Base-by-base conservation (phyloP, 1,140 invertebrate species). In the Littorina saxatilis region DNA sequence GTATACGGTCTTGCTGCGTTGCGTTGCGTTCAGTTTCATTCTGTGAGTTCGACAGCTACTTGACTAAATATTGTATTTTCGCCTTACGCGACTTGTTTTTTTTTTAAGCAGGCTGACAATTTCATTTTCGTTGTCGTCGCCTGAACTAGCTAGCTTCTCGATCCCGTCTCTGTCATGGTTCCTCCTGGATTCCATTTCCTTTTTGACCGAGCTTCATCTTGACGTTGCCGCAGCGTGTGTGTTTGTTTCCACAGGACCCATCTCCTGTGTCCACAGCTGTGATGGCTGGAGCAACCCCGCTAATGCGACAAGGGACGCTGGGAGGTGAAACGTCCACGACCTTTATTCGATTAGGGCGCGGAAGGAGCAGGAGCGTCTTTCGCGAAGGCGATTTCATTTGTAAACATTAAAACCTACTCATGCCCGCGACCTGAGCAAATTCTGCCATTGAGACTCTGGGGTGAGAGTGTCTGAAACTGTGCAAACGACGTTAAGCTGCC, bases 171-270 rank as follows among this genome's bases (percentile, higher is more conserved):
- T n/a, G n/a, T n/a, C n/a, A n/a, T n/a, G n/a, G n/a, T n/a, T n/a
- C n/a, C n/a, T n/a, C n/a, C 27, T 35, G 35, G 39, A 32, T 32
- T 37, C 0, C 7, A 1, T 3, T 11, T 40, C 32, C 39, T 35
- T 37, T 35, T 7, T 72, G 13, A 9, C 37, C 23, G 23, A 15
- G 70, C 35, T 35, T 68, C 66, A 68, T 68, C 37, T 35, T 7
- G 20, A 17, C 29, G 27, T 68, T 32, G 5, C 66, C 32, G 37
- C 37, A 32, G 37, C 66, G 37, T 43, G 39, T 73, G 11, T 73
- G 43, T 73, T 73, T 73, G 70, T 73, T 73, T 37, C 39, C 32
- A 73, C 37, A 13, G 70, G 70, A 5, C 39, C 23, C 39, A 27
- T 73, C 40, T 35, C 70, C 23, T 43, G 17, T 35, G 66, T 35